These are phyloP conservation scores for Hemaris fuciformis DNA, from an alignment of 2,888 invertebrate genomes.

Conservation along the genomic window DNA sequence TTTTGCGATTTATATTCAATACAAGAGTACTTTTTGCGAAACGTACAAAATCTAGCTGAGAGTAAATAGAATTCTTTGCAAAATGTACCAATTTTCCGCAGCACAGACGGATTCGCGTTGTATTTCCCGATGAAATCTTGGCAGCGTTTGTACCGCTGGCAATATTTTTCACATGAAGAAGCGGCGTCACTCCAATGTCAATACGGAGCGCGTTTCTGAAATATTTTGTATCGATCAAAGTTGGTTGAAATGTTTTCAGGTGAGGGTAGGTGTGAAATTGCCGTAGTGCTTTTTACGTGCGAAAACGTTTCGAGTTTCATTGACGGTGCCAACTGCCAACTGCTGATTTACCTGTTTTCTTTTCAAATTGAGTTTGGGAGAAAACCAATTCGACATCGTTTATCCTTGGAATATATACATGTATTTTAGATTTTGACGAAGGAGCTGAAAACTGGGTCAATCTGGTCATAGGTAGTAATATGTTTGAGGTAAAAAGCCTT, in stretches of 20 bases:
- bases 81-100: constrained; percentile 53
- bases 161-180: constrained; percentile 43
- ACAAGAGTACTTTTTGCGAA: not conserved
- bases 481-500: no score
- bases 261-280: not conserved
- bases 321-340: not conserved
- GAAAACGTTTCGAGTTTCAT: not conserved
- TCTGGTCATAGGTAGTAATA: no score
- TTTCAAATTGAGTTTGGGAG: not conserved
- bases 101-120: constrained; percentile 48
- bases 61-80: constrained; percentile 48
- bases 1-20: not conserved
- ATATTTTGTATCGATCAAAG: constrained; percentile 10
- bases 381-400: not conserved
- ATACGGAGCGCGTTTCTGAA: not conserved
- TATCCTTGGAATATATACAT: no score
- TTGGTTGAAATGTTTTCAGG: not conserved
- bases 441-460: no score
- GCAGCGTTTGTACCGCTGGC: constrained; percentile 42
- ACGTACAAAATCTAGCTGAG: constrained; percentile 19
- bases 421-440: not conserved
- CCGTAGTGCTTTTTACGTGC: not conserved
- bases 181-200: constrained; percentile 36
- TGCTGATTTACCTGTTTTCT: not conserved
- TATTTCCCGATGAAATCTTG: constrained; percentile 46